Conservation (phyloP, 1,140 invertebrate species). For the Rhagoletis pomonella region DNA sequence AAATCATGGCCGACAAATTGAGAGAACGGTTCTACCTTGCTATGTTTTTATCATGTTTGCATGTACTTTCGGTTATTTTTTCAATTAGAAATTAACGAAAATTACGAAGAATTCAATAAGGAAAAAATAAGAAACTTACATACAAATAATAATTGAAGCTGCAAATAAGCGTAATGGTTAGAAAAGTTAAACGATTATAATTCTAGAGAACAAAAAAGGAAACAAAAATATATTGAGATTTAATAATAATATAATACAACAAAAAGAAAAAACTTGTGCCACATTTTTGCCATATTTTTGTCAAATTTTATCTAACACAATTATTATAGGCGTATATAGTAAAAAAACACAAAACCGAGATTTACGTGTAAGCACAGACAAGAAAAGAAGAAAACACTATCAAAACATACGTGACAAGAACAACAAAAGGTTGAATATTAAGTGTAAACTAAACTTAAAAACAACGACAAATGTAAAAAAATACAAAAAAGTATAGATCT, state of each 20-base stretch:
- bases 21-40: no score
- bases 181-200: background rate
- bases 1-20: no score
- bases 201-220: background rate
- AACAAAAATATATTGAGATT: background rate
- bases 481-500: background rate
- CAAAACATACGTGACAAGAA: background rate
- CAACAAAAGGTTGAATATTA: constrained; percentile 1
- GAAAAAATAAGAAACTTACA: background rate
- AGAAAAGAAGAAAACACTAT: background rate
- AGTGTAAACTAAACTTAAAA: background rate
- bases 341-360: background rate
- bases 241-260: background rate
- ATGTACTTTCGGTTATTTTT: background rate
- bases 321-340: background rate
- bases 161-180: background rate
- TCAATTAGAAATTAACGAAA: background rate
- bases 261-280: background rate
- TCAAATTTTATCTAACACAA: background rate
- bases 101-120: background rate
- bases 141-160: background rate
- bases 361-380: background rate
- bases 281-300: constrained; percentile 25
- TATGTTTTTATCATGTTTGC: no score
- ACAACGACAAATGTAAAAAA: background rate